Base-by-base conservation (phyloP, 23 tunicate species). In the Botrylloides violaceus region DNA sequence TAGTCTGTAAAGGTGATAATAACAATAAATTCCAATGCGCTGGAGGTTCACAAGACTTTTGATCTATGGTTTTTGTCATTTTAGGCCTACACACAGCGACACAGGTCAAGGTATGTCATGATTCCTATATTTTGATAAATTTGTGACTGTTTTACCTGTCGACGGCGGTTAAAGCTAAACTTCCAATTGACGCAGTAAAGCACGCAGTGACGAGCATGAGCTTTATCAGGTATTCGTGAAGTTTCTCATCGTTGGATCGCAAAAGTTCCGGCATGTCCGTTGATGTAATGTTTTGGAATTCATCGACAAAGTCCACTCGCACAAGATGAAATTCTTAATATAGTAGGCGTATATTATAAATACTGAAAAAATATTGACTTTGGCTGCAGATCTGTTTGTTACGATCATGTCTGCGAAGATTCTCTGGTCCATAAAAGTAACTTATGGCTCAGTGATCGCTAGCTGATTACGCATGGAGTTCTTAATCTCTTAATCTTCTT, bases 151-250 rank as follows among this genome's bases (percentile, higher is more conserved):
- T 38, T 12, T 65, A 68, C 74, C 74, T 68, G 58, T 68, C 74
- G 28, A 68, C 58, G 28, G 74, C 74, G 9, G 74, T 68, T 20
- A 68, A 37, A 18, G 57, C 74, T 27, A 68, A 43, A 43, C 74
- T 68, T 38, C 74, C 74, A 36, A 68, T 43, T 5, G 74, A 68
- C 25, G 74, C 74, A 68, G 74, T 68, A 30, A 68, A 68, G 57
- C 74, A 68, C 4, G 58, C 47, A 12, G 74, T 68, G 32, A 68
- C 74, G 56, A 68, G 24, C 74, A 43, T 68, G 21, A 68, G 58
- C 37, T 68, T n/a, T 36, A 68, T 26, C n/a, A 68, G 74, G 37
- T 68, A 68, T 68, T 36, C 26, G 24, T 68, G 12, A 0, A 68
- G 58, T 24, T 68, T 68, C 23, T 30, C 37, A 29, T 43, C 57